Evolutionary conservation across 2,888 invertebrate genomes (phyloP), one percentile per base, ranked within the genome.

Genomic region (Steinernema scapterisci): DNA sequence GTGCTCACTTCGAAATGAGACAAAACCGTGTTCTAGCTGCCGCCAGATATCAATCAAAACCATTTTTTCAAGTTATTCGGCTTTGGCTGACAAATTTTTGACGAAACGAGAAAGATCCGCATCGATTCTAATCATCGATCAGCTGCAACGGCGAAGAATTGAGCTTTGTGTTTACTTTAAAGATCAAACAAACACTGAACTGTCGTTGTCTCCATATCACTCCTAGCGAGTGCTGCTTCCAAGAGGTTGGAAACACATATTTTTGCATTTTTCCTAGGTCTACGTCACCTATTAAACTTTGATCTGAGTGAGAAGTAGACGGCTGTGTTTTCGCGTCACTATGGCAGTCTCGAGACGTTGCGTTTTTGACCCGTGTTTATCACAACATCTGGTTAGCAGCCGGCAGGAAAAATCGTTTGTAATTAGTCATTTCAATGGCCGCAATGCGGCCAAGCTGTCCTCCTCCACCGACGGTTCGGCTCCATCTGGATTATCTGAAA

Each of bases 331-430:
- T 52, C 21, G 21, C 52, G 13, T 23, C 23, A 21, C 52, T 52
- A 52, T n/a, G 21, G 52, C 23, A 52, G 2, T 52, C 52, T 21
- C 21, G 19, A 52, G 52, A 19, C 21, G n/a, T 48, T 48, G 48
- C 16, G n/a, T 52, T 52, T 52, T 52, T 52, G 52, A 11, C 52
- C 21, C 52, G 21, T 63, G 63, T 63, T 63, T 63, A 63, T 63
- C 63, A 27, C 52, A n/a, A n/a, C 63, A 63, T 63, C 63, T 63
- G 63, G 63, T 16, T 31, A 16, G 63, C 63, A 63, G 63, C 38
- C 63, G 27, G 63, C 63, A 6, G 54, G 5, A 23, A 19, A 5
- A 13, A 63, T 31, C 63, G 63, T 31, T 27, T 63, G 63, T 38
- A 63, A 63, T 63, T 63, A 31, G 38, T 63, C 63, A 25, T 63